A percentile compares a stretch with the other conserved stretches of the same genome.
Evolutionary conservation across 2,797 vertebrate genomes (phyloP).

Genomic region (Poecilia picta): DNA sequence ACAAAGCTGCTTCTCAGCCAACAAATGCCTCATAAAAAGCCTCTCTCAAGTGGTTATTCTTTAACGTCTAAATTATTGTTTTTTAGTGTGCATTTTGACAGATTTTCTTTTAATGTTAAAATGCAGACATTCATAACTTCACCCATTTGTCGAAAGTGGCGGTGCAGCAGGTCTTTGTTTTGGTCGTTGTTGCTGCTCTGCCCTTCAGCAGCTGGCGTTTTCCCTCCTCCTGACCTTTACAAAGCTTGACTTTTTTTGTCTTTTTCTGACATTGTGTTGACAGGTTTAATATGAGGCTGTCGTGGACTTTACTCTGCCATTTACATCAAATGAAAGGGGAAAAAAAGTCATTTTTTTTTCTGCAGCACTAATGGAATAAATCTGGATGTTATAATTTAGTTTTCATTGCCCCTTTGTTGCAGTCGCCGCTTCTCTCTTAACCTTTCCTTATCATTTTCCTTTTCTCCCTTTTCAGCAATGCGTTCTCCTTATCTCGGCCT

Average conservation of each 20-base stretch:
- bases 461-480: conserved; percentile 24
- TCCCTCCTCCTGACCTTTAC: conserved; percentile 74
- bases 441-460: conserved; percentile 39
- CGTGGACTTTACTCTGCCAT: conserved; percentile 51
- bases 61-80: background rate
- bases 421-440: conserved; percentile 23
- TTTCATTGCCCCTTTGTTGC: conserved; percentile 28
- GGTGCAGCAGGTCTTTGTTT: conserved; percentile 42
- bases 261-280: conserved; percentile 53
- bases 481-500: conserved; percentile 24
- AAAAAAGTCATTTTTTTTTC: conserved; percentile 19
- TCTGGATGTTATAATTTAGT: conserved; percentile 38
- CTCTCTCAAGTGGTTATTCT: background rate
- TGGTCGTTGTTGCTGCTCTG: conserved; percentile 32
- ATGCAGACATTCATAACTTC: background rate
- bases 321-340: conserved; percentile 60
- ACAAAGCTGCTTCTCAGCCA: background rate
- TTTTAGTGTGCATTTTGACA: background rate
- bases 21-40: background rate
- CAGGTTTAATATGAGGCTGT: conserved; percentile 53
- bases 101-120: background rate
- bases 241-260: conserved; percentile 43
- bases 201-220: conserved; percentile 56
- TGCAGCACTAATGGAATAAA: conserved; percentile 32
- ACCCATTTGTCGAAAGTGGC: conserved; percentile 60